Evolutionary conservation across 2,113 vertebrate genomes (phyloP), one percentile per base, ranked within the genome.

Genomic region (Protobothrops mucrosquamatus): DNA sequence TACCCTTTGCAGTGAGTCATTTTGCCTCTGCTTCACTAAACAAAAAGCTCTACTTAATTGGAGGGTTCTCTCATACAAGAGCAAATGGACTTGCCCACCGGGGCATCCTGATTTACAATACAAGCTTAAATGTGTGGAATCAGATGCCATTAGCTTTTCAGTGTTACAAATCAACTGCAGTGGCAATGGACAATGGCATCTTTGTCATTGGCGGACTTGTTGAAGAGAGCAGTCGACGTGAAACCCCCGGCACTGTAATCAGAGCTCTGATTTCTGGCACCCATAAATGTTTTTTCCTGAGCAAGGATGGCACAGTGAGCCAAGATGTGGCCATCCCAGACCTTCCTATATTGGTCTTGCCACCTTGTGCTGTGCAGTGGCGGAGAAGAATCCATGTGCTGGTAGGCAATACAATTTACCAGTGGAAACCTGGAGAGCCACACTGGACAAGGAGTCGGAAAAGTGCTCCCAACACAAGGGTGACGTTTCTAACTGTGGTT

Each of bases 91-190:
- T 97, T 92, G 97, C 98, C 90, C 98, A 98, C 93, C 96, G 98
- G 0, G 98, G 98, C 0, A 98, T 98, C 92, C 97, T 98, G 3
- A 98, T 98, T 91, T 98, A 98, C 94, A 97, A 98, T 95, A 98
- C 98, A 3, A 69, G 96, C 6, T 97, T 97, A 0, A 96, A 97
- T 95, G 97, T 97, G 92, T 98, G 98, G 98, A 98, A 96, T 46
- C 97, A 97, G 1, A 97, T 98, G 89, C 94, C 97, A 0, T 94
- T 98, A 69, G 98, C 98, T 93, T 98, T 98, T 0, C 97, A 97
- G 89, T 89, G 89, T 12, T 98, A 98, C 88, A 97, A 98, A 3
- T 98, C 98, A 12, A 98, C 98, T 26, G 98, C 98, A 6, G 98
- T 98, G 22, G 97, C 98, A 0, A 98, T 98, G 86, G 97, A 98